Evolutionary conservation across 2,797 vertebrate species (phyloP).

Genomic region (Sebastes taczanowskii): DNA sequence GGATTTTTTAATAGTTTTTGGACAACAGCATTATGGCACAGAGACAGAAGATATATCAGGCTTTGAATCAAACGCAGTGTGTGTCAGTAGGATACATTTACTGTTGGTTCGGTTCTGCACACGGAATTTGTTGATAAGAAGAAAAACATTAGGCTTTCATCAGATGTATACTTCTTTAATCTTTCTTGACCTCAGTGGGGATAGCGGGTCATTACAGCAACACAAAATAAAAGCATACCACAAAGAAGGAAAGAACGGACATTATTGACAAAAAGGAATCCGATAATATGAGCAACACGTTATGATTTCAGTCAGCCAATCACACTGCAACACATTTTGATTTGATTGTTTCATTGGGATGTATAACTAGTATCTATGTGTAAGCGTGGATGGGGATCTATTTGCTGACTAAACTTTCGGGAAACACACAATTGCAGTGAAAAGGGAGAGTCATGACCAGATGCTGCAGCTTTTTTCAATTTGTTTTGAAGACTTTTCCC

Average conservation of each 20-base stretch:
- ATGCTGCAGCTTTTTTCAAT: conserved; percentile 56
- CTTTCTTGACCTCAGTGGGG: neutral
- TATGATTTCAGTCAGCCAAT: neutral
- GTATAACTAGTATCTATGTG: neutral
- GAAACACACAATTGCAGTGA: conserved; percentile 23
- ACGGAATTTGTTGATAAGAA: neutral
- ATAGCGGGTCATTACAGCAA: too few species aligned
- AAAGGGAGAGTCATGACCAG: conserved; percentile 46
- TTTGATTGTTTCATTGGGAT: neutral
- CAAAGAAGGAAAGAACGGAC: neutral
- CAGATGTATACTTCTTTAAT: neutral
- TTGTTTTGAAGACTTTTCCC: conserved; percentile 39
- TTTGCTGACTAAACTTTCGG: conserved; percentile 29
- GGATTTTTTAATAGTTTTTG: neutral
- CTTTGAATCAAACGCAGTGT: too few species aligned
- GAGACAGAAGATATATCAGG: neutral
- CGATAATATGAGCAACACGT: neutral
- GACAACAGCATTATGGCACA: neutral
- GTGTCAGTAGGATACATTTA: too few species aligned
- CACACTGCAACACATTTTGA: neutral
- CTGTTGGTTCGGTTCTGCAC: neutral
- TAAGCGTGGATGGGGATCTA: neutral
- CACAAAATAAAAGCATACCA: neutral
- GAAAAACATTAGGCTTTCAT: neutral
- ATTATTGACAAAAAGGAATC: neutral